Evolutionary conservation across 2,888 invertebrate species (phyloP), one percentile per base, ranked within the genome.

Genomic region (Drosophila falleni): DNA sequence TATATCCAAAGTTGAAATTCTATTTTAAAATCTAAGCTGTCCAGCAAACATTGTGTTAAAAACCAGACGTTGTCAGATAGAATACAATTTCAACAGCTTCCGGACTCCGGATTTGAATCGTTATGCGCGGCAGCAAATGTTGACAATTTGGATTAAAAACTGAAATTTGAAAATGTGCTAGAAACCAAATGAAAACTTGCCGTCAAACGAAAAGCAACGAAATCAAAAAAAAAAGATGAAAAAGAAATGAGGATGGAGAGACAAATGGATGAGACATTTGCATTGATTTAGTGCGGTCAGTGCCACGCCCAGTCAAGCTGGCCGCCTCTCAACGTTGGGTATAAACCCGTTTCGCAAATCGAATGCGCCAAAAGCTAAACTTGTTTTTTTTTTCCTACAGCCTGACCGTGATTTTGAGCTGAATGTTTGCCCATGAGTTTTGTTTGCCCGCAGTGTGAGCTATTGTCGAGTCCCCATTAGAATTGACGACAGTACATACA

Each of bases 351-450:
- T 83, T 82, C 53, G 79, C 65, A 75, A 84, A 74, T 80, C 69
- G 68, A 75, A 69, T 78, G 72, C 64, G 68, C 69, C 64, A 73
- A 69, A 9, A 47, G 50, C 59, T 56, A 78, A 85, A 83, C 86
- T 78, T 72, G 86, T 83, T 83, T 85, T 65, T 37, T 10, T 42
- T 51, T 49, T n/a, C n/a, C 49, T 42, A 58, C 53, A 41, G 79
- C 66, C 74, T 83, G 83, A 86, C 83, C 83, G 81, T 83, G 83
- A 83, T 83, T 83, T 85, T 78, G 68, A 72, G 61, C 68, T 76
- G 72, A 64, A 76, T 72, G 72, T 83, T 73, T 73, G 78, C 60
- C 64, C 71, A 53, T 81, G 73, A 71, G 68, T 62, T 73, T 63
- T 67, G 65, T 71, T 63, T 67, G 71, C 53, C 35, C 60, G 60